Evolutionary conservation across 2,797 vertebrate species (phyloP), one percentile per base, ranked within the genome.

Genomic region (Sciaenops ocellatus): DNA sequence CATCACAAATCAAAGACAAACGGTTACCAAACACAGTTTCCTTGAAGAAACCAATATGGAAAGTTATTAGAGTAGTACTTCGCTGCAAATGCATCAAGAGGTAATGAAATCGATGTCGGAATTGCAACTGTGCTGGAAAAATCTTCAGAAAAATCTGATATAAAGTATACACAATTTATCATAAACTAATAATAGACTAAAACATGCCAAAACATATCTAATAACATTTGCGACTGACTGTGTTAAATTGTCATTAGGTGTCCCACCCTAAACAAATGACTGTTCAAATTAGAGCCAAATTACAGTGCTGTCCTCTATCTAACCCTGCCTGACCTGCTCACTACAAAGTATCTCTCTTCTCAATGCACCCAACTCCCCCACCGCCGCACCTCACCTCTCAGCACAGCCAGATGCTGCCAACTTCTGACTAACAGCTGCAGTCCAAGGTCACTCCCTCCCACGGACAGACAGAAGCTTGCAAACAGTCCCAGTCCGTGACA

Each of bases 371-470:
- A 10, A 38, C 51, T 52, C 66, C 51, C 71, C 61, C 70, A 44
- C 52, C 22, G 16, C 54, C 30, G 16, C 80, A 73, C 55, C 60
- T 75, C 76, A 34, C 24, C 72, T 44, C 47, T 79, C 79, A 79
- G 52, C 64, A 11, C 74, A 75, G 76, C 83, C 85, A 90, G 89
- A 92, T 85, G 83, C 85, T 79, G 82, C 82, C 76, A 79, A 74
- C 73, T 80, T 76, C 76, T 84, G 83, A 83, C 17, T 10, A 91
- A 91, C 87, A 93, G 86, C 90, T 91, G 90, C 80, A 85, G 77
- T 67, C 77, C 79, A 90, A 87, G 89, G 90, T 90, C 73, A 68
- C 61, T 46, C 74, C 81, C 76, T 50, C 70, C 52, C 55, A 63
- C 30, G 12, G 67, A 78, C 73, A 59, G 76, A 79, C 55, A 80